phyloP scores from a whole-genome alignment of 1,140 invertebrate species.

The Caenorhabditis tropicalis region DNA sequence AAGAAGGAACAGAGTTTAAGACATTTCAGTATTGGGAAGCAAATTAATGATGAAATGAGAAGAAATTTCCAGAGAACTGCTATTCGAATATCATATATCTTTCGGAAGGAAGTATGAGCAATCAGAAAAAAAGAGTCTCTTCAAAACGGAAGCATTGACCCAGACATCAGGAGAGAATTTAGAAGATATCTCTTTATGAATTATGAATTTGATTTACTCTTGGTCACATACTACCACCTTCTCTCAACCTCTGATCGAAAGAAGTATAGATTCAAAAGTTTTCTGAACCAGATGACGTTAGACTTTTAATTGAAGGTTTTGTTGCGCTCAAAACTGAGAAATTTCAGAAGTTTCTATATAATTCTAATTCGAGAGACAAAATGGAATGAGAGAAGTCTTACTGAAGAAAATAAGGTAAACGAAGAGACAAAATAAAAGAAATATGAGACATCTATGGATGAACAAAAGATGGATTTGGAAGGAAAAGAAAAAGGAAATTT shows the following conservation, averaged over 20 bases:
- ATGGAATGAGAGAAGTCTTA: too few relatives aligned
- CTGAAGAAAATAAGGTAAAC: too few relatives aligned
- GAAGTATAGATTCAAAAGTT: too few relatives aligned
- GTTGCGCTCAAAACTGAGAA: too few relatives aligned
- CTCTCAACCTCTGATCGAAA: neutral
- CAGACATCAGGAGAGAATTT: neutral
- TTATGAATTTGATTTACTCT: neutral
- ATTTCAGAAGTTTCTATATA: too few relatives aligned
- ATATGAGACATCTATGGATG: neutral
- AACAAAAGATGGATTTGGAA: conserved; percentile 2
- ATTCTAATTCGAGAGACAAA: too few relatives aligned
- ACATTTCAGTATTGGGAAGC: too few relatives aligned
- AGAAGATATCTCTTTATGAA: neutral
- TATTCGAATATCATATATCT: neutral
- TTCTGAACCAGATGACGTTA: too few relatives aligned
- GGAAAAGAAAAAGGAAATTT: neutral
- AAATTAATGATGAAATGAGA: neutral
- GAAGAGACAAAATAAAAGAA: neutral
- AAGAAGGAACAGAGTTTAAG: neutral
- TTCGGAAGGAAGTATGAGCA: neutral
- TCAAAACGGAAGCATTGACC: neutral
- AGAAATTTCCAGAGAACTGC: neutral
- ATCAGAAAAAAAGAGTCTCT: neutral
- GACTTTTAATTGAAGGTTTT: neutral
- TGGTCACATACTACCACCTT: neutral